Base-by-base conservation (phyloP, 1,140 invertebrate species). In the Delia radicum region DNA sequence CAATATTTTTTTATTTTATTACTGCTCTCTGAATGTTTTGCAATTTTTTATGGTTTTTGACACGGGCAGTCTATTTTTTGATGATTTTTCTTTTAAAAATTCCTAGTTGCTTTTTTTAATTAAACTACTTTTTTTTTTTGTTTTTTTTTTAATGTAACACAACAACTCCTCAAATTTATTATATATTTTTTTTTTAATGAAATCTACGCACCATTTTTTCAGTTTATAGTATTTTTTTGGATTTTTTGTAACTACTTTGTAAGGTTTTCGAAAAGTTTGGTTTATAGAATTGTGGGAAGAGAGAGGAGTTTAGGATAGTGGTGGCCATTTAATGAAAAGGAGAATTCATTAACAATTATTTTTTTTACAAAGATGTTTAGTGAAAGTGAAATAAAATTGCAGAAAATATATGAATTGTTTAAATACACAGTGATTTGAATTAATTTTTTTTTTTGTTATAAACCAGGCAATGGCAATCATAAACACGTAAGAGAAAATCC, bases 21-120 rank as follows among this genome's bases (percentile, higher is more conserved):
- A 46, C 37, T 73, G 37, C 71, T 46, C 26, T 48, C 71, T 73
- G 71, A 7, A 21, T 74, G 29, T 24, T 55, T 71, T 75, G 27
- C 28, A 62, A 28, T 46, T 28, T 61, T 76, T 27, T 28, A 21
- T 42, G 7, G 24, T 73, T 42, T 73, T 73, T 69, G 65, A 69
- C 65, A 69, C 65, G 65, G 65, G 65, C 65, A 69, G 65, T 69
- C 65, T 69, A 69, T 69, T 69, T 69, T 69, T 69, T 69, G 65
- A 69, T 69, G 65, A 69, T 69, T 33, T 21, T 55, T 33, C 5
- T 69, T 69, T 69, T 55, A 55, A 27, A 63, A 69, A 69, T 69
- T 69, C 65, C 65, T 69, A 69, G 65, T 69, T 69, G 65, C 29
- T 69, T 69, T 31, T 31, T 21, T 69, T 69, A 69, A 37, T 69